Evolutionary conservation across 2,113 vertebrate genomes (phyloP).

Genomic region (Microtus ochrogaster): DNA sequence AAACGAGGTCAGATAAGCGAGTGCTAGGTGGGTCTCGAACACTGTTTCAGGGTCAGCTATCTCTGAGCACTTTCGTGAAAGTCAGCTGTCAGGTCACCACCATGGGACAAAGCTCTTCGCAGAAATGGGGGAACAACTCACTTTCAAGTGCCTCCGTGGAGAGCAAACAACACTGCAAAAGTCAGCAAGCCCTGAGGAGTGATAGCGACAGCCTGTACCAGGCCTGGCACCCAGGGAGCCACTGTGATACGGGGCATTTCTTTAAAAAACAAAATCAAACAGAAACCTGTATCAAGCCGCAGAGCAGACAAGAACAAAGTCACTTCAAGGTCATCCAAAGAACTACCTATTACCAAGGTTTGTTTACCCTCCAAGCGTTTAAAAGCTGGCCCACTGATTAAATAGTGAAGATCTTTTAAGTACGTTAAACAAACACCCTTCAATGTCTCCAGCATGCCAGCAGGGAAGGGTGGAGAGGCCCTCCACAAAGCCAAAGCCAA

Average conservation of each 20-base stretch:
- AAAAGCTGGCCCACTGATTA: neutral
- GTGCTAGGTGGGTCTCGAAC: conserved; percentile 75
- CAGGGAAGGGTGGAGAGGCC: neutral
- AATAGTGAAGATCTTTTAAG: neutral
- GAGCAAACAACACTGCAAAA: conserved; percentile 87
- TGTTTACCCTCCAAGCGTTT: neutral
- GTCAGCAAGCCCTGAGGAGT: conserved; percentile 87
- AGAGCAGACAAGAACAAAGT: conserved; percentile 81
- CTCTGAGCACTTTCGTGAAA: conserved; percentile 80
- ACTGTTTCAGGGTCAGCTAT: conserved; percentile 81
- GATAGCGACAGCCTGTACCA: conserved; percentile 81
- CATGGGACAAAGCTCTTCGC: conserved; percentile 78
- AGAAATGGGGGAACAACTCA: conserved; percentile 79
- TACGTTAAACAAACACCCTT: neutral
- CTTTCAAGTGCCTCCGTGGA: conserved; percentile 85
- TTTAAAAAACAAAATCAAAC: conserved; percentile 84
- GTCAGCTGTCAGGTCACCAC: conserved; percentile 78
- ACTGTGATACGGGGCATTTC: conserved; percentile 86
- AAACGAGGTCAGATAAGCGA: conserved; percentile 85
- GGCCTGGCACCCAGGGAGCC: conserved; percentile 83
- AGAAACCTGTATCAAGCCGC: conserved; percentile 80
- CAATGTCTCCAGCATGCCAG: accelerated
- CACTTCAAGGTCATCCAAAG: conserved; percentile 86
- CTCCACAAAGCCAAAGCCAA: neutral
- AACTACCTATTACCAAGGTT: neutral